Evolutionary conservation across 1,140 invertebrate genomes (phyloP), one percentile per base, ranked within the genome.

Genomic region (Melipona quadrifasciata): DNA sequence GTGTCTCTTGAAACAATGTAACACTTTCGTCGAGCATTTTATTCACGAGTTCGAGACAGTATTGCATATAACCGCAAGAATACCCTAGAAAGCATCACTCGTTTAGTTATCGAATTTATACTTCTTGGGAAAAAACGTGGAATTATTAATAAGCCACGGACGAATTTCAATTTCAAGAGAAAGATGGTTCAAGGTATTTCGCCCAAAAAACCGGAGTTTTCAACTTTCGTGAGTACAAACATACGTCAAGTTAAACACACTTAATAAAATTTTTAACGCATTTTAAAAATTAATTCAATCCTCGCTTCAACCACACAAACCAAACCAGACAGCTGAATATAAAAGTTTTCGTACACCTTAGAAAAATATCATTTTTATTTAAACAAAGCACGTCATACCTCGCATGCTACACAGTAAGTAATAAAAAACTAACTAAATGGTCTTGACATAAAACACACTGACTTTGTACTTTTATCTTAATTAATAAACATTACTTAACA

Each of bases 1-100:
- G n/a, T 67, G 61, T 8, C 67, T 21, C 31, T 31, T 34, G 55
- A 64, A 51, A 84, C 75, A 84, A 84, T 79, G 82, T 79, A 79
- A 72, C 67, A 17, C 27, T 21, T 19, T 34, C 24, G 19, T 64
- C 73, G 72, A 57, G 73, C 27, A 47, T 8, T 67, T 16, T 6
- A n/a, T 57, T 24, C 39, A 27, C 47, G 67, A 19, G 51, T 16
- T 16, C 17, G 27, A 55, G 64, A 84, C 75, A 72, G 65, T 84
- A 67, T 84, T 64, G 47, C 47, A 16, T 16, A 47, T 27, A 47
- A 27, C 21, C 61, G n/a, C 10, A n/a, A 2, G 5, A 70, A 31
- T 77, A 55, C 31, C 31, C 71, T n/a, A 55, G 17, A 14, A n/a
- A 3, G 14, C 47, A 51, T 53, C 70, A 27, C 11, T 58, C 34